phyloP scores from a whole-genome alignment of 2,888 invertebrate species.

The Cheilosia scutellata region DNA sequence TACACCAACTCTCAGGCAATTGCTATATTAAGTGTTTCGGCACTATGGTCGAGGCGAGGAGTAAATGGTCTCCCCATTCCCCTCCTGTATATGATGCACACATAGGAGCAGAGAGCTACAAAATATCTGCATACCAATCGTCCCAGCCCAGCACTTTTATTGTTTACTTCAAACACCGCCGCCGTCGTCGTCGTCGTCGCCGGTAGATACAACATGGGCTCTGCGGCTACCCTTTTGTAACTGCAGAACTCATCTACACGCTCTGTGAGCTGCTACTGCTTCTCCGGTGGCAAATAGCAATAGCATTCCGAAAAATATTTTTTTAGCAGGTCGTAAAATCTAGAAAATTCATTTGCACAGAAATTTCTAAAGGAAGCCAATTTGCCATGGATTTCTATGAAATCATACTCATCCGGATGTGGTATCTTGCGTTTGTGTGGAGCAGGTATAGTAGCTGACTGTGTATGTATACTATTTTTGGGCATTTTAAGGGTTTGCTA shows the following conservation, averaged over 20 bases:
- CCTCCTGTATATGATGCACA: constrained; percentile 6
- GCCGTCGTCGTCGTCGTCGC: background rate
- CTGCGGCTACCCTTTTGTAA: constrained; percentile 20
- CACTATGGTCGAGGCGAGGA: constrained; percentile 53
- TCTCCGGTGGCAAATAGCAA: background rate
- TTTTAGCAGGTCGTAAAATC: constrained; percentile 72
- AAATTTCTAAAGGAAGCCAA: constrained; percentile 76
- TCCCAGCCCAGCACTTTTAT: constrained; percentile 49
- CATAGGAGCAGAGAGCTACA: constrained; percentile 17
- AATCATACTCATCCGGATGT: constrained; percentile 64
- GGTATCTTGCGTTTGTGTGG: constrained; percentile 50
- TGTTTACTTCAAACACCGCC: constrained; percentile 53
- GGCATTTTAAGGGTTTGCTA: constrained; percentile 38
- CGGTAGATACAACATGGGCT: constrained; percentile 3
- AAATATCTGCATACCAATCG: constrained; percentile 67
- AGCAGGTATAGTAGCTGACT: background rate
- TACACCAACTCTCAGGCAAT: constrained; percentile 75
- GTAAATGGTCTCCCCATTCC: constrained; percentile 33
- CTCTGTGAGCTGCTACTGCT: background rate
- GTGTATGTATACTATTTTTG: constrained; percentile 39
- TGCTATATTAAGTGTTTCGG: constrained; percentile 74
- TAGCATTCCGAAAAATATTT: constrained; percentile 60
- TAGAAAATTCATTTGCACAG: constrained; percentile 75
- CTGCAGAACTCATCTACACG: background rate
- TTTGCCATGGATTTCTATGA: constrained; percentile 72